Conservation (phyloP, 2,888 invertebrate genomes). For the Hermaeophaga mercurialis region DNA sequence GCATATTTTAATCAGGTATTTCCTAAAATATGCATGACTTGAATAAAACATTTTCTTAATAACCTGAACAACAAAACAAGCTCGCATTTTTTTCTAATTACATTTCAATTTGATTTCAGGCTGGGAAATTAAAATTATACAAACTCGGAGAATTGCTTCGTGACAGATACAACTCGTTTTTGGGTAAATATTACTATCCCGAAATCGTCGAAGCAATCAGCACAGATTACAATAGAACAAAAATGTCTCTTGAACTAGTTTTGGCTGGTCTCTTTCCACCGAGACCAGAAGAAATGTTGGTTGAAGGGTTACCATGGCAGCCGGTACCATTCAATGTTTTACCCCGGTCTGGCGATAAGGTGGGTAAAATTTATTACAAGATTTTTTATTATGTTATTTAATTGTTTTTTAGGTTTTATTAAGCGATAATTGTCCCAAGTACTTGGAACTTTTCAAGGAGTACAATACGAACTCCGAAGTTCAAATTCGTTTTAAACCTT, state of each 20-base stretch:
- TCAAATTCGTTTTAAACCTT: slow-evolving; percentile 54
- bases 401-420: slow-evolving; percentile 33
- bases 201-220: slow-evolving; percentile 65
- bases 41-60: too few species aligned
- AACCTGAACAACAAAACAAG: too few species aligned
- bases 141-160: slow-evolving; percentile 67
- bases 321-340: slow-evolving; percentile 74
- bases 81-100: too few species aligned
- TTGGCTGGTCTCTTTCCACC: slow-evolving; percentile 74
- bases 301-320: slow-evolving; percentile 67
- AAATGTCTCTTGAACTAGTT: slow-evolving; percentile 71
- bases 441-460: slow-evolving; percentile 37
- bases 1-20: too few species aligned
- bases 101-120: too few species aligned
- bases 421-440: slow-evolving; percentile 40
- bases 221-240: slow-evolving; percentile 72
- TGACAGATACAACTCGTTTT: slow-evolving; percentile 64
- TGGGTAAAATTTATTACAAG: slow-evolving; percentile 3
- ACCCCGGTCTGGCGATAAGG: slow-evolving; percentile 50
- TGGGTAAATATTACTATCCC: slow-evolving; percentile 64
- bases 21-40: too few species aligned
- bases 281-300: slow-evolving; percentile 62
- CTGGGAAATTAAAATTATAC: slow-evolving; percentile 54
- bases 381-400: neutral
- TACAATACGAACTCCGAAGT: slow-evolving; percentile 52